These are phyloP conservation scores for Neocrepidodera transversa DNA, from an alignment of 2,888 invertebrate species.

Conservation along the genomic window DNA sequence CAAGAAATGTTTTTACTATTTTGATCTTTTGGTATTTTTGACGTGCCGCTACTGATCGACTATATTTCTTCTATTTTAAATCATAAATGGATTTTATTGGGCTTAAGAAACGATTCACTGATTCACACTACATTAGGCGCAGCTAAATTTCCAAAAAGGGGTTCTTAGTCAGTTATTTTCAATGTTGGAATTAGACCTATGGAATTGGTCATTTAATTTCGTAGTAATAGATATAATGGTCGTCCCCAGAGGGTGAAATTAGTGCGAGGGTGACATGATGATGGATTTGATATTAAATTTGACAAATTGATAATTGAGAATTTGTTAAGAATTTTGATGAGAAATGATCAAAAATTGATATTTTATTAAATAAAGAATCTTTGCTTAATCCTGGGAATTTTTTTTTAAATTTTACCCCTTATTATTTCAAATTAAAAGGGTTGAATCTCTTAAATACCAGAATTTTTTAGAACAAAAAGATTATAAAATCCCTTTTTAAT, in stretches of 20 bases:
- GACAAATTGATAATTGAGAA: too few relatives aligned
- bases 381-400: too few relatives aligned
- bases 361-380: too few relatives aligned
- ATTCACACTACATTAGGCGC: slow-evolving; percentile 34
- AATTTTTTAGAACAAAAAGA: too few relatives aligned
- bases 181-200: slow-evolving; percentile 23
- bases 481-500: too few relatives aligned
- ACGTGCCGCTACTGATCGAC: slow-evolving; percentile 6
- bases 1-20: too few relatives aligned
- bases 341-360: too few relatives aligned
- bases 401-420: too few relatives aligned
- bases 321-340: too few relatives aligned
- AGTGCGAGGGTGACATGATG: background rate
- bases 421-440: too few relatives aligned
- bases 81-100: slow-evolving; percentile 29
- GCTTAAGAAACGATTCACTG: slow-evolving; percentile 24
- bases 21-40: too few relatives aligned
- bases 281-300: slow-evolving; percentile 20
- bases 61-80: slow-evolving; percentile 38
- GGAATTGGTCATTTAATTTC: slow-evolving; percentile 29
- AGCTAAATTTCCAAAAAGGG: slow-evolving; percentile 10
- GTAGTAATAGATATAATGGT: slow-evolving; percentile 22
- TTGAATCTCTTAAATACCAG: too few relatives aligned
- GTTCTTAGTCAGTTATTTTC: slow-evolving; percentile 19
- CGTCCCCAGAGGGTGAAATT: slow-evolving; percentile 5